Evolutionary conservation across 2,113 vertebrate species (phyloP), one percentile per base, ranked within the genome.

Genomic region (Pachycephala philippinensis): DNA sequence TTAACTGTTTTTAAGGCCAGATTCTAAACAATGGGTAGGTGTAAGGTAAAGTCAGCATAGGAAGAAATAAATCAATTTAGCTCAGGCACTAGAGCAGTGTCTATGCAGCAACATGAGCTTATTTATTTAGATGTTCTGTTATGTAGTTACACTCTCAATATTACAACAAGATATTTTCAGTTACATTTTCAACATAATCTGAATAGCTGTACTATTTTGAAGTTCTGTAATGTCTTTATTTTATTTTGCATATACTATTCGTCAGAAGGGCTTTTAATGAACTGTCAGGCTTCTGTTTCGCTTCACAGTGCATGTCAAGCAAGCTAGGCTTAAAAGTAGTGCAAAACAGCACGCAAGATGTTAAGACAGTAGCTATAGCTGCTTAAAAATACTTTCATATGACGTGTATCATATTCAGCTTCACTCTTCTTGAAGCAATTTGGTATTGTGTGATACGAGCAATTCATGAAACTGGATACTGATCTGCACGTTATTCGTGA

Each of bases 401-500:
- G 23, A 18, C 15, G 33, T 0, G 1, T 61, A 33, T 61, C 76
- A 63, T 53, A 33, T 40, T 89, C 35, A 40, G 3, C 47, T 60
- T 92, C 44, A 37, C 13, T 78, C 19, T 83, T 72, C 45, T 60
- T 17, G 30, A 72, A 78, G 56, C 54, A 47, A 17, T 84, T 78
- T 92, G 37, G 15, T 81, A 31, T 40, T 79, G 37, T 57, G 35
- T 50, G 53, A 26, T 78, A 59, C 1, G 14, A 89, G 16, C 80
- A 82, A 11, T 65, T 95, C 0, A 5, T 68, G 76, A 68, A 82
- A 75, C 44, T 59, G 20, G 47, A 24, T 70, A 75, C 24, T 64
- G 30, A 61, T 54, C 39, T 57, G 45, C 57, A 20, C 0, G 0
- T 66, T 50, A 39, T 77, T 83, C 1, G 0, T 83, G 78, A 65